Base-by-base conservation (phyloP, 2,888 invertebrate genomes). In the Pandemis corylana region DNA sequence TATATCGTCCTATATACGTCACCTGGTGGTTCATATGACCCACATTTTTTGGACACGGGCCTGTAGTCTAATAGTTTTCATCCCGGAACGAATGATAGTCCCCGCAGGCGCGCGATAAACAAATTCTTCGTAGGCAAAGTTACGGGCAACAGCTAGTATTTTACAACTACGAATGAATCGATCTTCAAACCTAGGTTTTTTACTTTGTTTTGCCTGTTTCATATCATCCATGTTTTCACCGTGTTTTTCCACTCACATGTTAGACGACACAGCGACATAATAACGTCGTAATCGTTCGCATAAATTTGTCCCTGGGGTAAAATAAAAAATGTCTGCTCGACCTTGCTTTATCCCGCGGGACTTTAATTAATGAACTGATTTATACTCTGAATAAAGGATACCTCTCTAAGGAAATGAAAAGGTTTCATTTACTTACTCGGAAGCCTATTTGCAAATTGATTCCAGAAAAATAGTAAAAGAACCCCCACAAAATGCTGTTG, bases 321-420 rank as follows among this genome's bases (percentile, higher is more conserved):
- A 41, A 62, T 49, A 51, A 36, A n/a, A 53, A 36, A 59, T 20
- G 44, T 53, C 10, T 28, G 7, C 56, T 46, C 46, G 13, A 62
- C 41, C 64, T 42, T 65, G 15, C 61, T 68, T 41, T 20, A 46
- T 3, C 46, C 49, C 12, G 42, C 41, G 56, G 56, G 42, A 71
- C 20, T 64, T 71, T 46, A 59, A 73, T 73, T 68, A 10, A 64
- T 73, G 63, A 56, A 36, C 61, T 68, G 56, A 72, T 68, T 72
- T 72, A 62, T 56, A 63, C 62, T 13, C 68, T 56, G 28, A 41
- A 61, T 62, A 51, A 53, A 46, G 28, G 15, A 12, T 46, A 15
- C 63, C 53, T 64, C 64, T 44, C 73, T 7, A 42, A 63, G 67
- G 72, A 53, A 72, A 53, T 51, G 13, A 62, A 72, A 67, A 62